Evolutionary conservation across 2,888 invertebrate genomes (phyloP), one percentile per base, ranked within the genome.

Genomic region (Melitaea athalia): DNA sequence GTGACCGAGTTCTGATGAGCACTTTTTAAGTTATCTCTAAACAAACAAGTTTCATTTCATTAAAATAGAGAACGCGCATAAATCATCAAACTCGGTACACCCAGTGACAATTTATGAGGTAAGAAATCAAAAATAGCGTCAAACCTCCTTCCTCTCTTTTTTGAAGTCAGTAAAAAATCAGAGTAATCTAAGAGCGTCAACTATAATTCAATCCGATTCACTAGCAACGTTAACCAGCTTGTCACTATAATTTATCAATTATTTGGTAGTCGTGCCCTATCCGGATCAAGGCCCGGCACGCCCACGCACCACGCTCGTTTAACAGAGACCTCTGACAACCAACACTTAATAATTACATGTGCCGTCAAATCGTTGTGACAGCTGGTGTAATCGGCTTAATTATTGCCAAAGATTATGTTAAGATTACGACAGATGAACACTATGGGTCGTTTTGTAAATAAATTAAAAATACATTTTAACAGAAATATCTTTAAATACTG

Each of bases 351-450:
- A 72, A 75, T 72, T 70, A 69, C 70, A 64, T 61, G 71, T 68
- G 68, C 67, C 70, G 52, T 66, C 47, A 55, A 73, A 71, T 73
- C 65, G 63, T 53, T 59, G 65, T 63, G 73, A 71, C 76, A 72
- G 74, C 75, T 75, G 76, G 71, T 75, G 70, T 71, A 73, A 72
- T 72, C 70, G 68, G 67, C 71, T 71, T 71, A 70, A 75, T 75
- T 72, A 68, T 59, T 52, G 63, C 64, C 72, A 72, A 66, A 73
- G 67, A 74, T 52, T 68, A 68, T 59, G 11, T 17, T 49, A 67
- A 17, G 61, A 49, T 38, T 38, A 5, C 2, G 38, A 38, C 38
- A 38, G 38, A 38, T 38, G 38, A 5, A 38, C 8, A 38, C 4
- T 38, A 38, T 7, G 8, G 6, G 8, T 5, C 6, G 38, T n/a